These are phyloP conservation scores for Leistus spinibarbis DNA, from an alignment of 2,888 invertebrate genomes.

Conservation along the genomic window DNA sequence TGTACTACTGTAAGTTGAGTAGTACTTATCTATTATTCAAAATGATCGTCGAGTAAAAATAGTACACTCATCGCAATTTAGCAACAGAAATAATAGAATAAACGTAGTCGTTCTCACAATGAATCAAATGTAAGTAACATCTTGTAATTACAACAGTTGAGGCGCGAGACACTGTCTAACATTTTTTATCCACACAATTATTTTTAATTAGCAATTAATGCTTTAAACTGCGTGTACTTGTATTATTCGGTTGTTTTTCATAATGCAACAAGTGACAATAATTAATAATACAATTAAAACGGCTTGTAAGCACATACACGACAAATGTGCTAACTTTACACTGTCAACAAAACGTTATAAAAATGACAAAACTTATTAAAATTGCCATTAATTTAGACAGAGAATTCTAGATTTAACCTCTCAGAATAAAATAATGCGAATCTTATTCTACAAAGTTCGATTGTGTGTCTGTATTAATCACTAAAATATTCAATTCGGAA, in stretches of 20 bases:
- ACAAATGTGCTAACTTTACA: background rate
- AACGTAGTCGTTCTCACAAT: slow-evolving; percentile 20
- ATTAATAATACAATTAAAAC: slow-evolving; percentile 11
- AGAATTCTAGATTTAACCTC: too few species aligned
- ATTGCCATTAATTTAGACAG: background rate
- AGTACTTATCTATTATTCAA: background rate
- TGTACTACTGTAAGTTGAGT: too few species aligned
- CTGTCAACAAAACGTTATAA: background rate
- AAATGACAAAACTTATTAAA: background rate
- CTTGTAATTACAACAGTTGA: slow-evolving; percentile 19
- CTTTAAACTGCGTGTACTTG: background rate
- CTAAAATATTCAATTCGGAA: too few species aligned
- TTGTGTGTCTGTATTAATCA: too few species aligned
- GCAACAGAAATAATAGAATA: background rate
- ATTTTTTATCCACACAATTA: slow-evolving; percentile 31
- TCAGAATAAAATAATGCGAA: too few species aligned
- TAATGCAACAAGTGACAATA: slow-evolving; percentile 4
- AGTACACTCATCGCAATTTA: background rate
- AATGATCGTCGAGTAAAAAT: background rate
- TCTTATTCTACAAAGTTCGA: too few species aligned
- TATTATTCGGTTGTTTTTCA: background rate
- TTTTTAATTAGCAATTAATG: slow-evolving; percentile 38
- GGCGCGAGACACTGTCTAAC: slow-evolving; percentile 32
- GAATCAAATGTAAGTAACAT: slow-evolving; percentile 22
- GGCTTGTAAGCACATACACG: background rate